A percentile compares a stretch with the other conserved stretches of the same genome.
Conservation (phyloP, 2,888 invertebrate species). For the Melinaea menophilus region DNA sequence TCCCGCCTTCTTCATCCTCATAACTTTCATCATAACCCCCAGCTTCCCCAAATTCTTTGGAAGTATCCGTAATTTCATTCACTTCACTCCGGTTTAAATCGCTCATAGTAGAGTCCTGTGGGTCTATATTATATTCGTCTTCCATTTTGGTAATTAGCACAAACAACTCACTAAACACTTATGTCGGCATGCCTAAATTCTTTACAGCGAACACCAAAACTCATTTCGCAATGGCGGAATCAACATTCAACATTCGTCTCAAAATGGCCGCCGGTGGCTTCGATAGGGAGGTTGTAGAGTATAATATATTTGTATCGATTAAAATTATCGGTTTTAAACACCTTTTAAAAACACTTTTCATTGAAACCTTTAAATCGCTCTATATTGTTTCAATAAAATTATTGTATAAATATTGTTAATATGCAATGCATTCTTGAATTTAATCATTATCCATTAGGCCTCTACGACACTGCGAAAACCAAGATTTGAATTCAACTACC, state of each 20-base stretch:
- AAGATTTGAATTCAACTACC: no score
- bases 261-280: slow-evolving; percentile 56
- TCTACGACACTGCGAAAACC: no score
- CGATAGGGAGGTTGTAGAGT: slow-evolving; percentile 26
- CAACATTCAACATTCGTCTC: slow-evolving; percentile 46
- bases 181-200: slow-evolving; percentile 57
- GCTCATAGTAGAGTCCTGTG: slow-evolving; percentile 52
- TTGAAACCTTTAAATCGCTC: no score
- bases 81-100: slow-evolving; percentile 46
- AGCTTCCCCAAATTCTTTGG: slow-evolving; percentile 62
- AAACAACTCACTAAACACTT: slow-evolving; percentile 41
- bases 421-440: no score
- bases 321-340: slow-evolving; percentile 31
- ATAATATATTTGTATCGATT: slow-evolving; percentile 17
- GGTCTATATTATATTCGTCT: slow-evolving; percentile 61
- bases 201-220: slow-evolving; percentile 38
- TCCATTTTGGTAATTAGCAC: slow-evolving; percentile 53
- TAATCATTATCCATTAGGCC: no score
- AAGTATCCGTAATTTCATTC: slow-evolving; percentile 44
- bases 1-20: slow-evolving; percentile 63
- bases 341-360: no score
- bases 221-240: slow-evolving; percentile 43
- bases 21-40: slow-evolving; percentile 57
- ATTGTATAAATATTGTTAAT: no score
- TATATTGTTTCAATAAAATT: no score